Conservation (phyloP, 35 echinoderm and acorn worm species). For the Acanthaster planci region DNA sequence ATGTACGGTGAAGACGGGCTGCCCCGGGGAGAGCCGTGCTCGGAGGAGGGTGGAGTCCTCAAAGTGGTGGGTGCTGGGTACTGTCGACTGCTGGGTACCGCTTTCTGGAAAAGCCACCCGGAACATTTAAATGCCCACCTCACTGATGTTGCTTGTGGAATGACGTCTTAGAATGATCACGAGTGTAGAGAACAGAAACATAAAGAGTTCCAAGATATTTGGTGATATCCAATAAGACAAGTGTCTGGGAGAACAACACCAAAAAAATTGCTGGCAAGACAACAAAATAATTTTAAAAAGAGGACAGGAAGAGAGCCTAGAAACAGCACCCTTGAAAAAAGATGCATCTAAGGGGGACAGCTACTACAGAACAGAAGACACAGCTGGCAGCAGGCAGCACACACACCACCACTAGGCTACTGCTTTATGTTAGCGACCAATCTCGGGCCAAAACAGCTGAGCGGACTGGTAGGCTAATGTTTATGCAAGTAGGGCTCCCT, state of each 20-base stretch:
- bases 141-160: constrained; percentile 7
- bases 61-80: not conserved
- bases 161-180: not conserved
- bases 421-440: constrained; percentile 19
- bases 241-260: constrained; percentile 17
- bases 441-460: constrained; percentile 7
- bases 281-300: constrained; percentile 8
- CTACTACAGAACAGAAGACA: constrained; percentile 29
- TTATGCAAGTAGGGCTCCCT: constrained; percentile 10
- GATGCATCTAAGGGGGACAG: constrained; percentile 25
- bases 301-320: constrained; percentile 20
- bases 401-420: constrained; percentile 30
- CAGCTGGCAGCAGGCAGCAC: not conserved
- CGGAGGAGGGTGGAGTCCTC: not conserved
- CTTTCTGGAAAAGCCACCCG: not conserved
- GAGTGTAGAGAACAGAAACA: not conserved
- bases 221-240: not conserved
- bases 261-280: not conserved
- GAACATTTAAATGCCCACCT: constrained; percentile 15
- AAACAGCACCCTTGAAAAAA: not conserved
- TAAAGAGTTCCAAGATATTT: not conserved
- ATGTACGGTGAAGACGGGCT: constrained; percentile 13
- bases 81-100: not conserved
- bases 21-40: not conserved
- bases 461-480: constrained; percentile 3